Evolutionary conservation across 2,888 invertebrate species (phyloP).

Genomic region (Idaea dimidiata): DNA sequence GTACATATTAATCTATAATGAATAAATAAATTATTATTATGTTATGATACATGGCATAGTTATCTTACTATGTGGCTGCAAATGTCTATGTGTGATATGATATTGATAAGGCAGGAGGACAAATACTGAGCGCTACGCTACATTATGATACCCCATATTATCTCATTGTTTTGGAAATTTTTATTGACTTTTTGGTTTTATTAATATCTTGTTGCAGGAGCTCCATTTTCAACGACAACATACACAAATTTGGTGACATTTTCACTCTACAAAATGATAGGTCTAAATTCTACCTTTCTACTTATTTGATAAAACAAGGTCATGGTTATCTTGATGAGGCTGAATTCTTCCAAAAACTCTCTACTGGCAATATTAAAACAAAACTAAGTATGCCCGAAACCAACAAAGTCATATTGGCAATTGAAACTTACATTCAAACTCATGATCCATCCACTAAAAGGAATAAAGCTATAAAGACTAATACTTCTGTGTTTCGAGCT

Average conservation of each 20-base stretch:
- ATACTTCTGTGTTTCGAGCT: slow-evolving; percentile 39
- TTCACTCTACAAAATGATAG: slow-evolving; percentile 29
- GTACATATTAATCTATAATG: too few relatives aligned
- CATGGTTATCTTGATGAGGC: slow-evolving; percentile 42
- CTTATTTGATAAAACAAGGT: slow-evolving; percentile 37
- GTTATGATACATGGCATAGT: too few relatives aligned
- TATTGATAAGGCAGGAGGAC: too few relatives aligned
- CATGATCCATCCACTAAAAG: slow-evolving; percentile 26
- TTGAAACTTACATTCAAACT: slow-evolving; percentile 37
- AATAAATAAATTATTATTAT: too few relatives aligned
- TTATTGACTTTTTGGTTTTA: background rate
- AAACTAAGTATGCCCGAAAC: slow-evolving; percentile 35
- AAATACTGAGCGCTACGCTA: too few relatives aligned
- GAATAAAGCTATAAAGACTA: slow-evolving; percentile 37
- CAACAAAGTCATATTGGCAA: slow-evolving; percentile 37
- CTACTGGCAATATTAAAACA: slow-evolving; percentile 41
- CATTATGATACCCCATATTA: too few relatives aligned
- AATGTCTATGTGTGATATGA: too few relatives aligned
- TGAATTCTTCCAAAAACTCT: slow-evolving; percentile 46
- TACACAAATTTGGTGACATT: slow-evolving; percentile 66
- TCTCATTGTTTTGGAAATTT: background rate
- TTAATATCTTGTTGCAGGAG: slow-evolving; percentile 37
- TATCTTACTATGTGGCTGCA: too few relatives aligned
- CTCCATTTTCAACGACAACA: slow-evolving; percentile 61
- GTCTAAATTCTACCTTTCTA: slow-evolving; percentile 35